Conservation (phyloP, 2,113 vertebrate genomes). For the Telmatochromis sp. region DNA sequence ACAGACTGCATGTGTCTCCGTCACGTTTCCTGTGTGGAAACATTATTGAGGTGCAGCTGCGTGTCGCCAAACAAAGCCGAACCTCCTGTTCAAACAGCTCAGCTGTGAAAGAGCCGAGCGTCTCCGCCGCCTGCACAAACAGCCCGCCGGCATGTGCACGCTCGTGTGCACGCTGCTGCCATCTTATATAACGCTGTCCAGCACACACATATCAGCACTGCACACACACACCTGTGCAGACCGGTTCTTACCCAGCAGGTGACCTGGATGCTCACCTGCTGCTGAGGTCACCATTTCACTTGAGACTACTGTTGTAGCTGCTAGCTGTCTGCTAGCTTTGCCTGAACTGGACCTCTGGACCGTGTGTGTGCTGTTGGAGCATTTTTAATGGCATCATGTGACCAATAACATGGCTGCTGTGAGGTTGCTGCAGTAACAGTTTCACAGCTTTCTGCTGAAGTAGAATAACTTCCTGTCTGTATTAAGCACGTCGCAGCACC, state of each 20-base stretch:
- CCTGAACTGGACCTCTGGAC: neutral
- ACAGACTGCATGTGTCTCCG: neutral
- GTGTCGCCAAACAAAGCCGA: neutral
- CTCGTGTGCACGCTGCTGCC: neutral
- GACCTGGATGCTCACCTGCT: neutral
- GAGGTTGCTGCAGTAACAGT: neutral
- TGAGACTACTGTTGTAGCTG: neutral
- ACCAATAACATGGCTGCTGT: neutral
- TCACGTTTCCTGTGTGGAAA: neutral
- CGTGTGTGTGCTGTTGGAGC: neutral
- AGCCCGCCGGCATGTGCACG: neutral
- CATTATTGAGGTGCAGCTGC: neutral
- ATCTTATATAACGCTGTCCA: constrained; percentile 25
- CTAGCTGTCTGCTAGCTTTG: neutral
- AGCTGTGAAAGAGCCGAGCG: neutral
- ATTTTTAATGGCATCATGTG: neutral
- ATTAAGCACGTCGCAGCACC: neutral
- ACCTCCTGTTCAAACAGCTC: neutral
- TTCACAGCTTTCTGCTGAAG: neutral
- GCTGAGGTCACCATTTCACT: neutral
- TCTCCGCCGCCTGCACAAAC: neutral
- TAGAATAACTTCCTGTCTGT: neutral
- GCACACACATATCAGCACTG: neutral
- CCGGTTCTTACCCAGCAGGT: neutral
- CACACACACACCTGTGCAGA: neutral